Evolutionary conservation across 2,113 vertebrate genomes (phyloP).

Genomic region (Rhinolophus sinicus): DNA sequence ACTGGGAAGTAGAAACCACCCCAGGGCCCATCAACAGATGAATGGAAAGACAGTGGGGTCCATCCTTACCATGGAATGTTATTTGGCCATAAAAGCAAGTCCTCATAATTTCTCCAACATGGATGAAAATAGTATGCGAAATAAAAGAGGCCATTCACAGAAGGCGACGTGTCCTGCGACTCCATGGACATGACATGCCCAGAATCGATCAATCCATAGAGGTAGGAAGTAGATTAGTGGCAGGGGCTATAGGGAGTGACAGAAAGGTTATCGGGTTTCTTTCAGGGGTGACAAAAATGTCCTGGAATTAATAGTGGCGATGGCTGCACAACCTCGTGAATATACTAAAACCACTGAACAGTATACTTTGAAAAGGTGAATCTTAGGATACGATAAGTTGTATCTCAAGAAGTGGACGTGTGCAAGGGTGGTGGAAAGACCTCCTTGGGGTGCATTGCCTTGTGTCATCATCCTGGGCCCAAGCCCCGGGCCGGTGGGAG

Average conservation of each 20-base stretch:
- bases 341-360: rapidly evolving
- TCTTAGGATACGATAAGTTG: background rate
- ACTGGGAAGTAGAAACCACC: too few species aligned
- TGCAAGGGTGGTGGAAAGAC: rapidly evolving
- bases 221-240: rapidly evolving
- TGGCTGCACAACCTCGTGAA: rapidly evolving
- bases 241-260: rapidly evolving
- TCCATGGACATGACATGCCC: rapidly evolving
- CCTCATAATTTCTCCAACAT: too few species aligned
- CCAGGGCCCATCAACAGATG: rapidly evolving
- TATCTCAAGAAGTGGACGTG: rapidly evolving
- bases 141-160: rapidly evolving
- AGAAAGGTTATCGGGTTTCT: too few species aligned
- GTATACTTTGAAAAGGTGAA: background rate
- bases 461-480: rapidly evolving
- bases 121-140: rapidly evolving
- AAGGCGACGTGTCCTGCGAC: rapidly evolving
- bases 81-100: too few species aligned
- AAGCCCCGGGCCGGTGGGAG: background rate
- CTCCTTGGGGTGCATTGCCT: rapidly evolving
- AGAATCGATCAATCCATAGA: rapidly evolving
- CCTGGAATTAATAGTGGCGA: background rate
- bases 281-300: rapidly evolving
- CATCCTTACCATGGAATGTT: rapidly evolving
- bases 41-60: rapidly evolving